A percentile compares a stretch with the other conserved stretches of the same genome.
Conservation (phyloP, 2,113 vertebrate species). For the Oophaga pumilio region DNA sequence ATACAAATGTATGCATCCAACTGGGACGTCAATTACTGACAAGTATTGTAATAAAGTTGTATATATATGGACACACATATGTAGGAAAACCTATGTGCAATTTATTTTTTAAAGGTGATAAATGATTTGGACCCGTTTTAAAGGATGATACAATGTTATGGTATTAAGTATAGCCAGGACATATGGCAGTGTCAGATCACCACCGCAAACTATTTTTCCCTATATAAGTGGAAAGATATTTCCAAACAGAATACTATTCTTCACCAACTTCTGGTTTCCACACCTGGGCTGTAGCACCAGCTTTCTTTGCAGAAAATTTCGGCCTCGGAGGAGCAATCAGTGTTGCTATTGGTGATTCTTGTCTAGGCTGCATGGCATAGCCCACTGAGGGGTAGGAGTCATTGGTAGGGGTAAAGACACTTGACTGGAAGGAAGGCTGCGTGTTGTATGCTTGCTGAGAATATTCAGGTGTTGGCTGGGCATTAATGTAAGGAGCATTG, state of each 20-base stretch:
- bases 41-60: constrained; percentile 20
- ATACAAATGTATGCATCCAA: constrained; percentile 50
- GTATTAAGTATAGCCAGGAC: constrained; percentile 65
- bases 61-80: not conserved
- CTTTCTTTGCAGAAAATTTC: constrained; percentile 94
- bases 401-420: constrained; percentile 65
- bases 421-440: constrained; percentile 75
- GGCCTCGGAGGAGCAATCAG: constrained; percentile 83
- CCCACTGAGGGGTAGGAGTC: constrained; percentile 69
- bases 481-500: constrained; percentile 53
- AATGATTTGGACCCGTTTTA: constrained; percentile 74
- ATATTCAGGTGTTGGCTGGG: constrained; percentile 70
- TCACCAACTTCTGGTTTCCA: constrained; percentile 87
- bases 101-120: constrained; percentile 62
- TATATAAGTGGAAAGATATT: constrained; percentile 68
- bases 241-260: constrained; percentile 74
- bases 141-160: constrained; percentile 64
- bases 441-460: constrained; percentile 77
- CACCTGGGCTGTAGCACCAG: constrained; percentile 86
- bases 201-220: constrained; percentile 69
- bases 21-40: constrained; percentile 47
- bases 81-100: constrained; percentile 51
- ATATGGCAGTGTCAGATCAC: constrained; percentile 58
- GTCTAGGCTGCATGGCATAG: constrained; percentile 78
- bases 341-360: constrained; percentile 71